phyloP scores from a whole-genome alignment of 1,140 invertebrate species.

The Phymastichus coffea region DNA sequence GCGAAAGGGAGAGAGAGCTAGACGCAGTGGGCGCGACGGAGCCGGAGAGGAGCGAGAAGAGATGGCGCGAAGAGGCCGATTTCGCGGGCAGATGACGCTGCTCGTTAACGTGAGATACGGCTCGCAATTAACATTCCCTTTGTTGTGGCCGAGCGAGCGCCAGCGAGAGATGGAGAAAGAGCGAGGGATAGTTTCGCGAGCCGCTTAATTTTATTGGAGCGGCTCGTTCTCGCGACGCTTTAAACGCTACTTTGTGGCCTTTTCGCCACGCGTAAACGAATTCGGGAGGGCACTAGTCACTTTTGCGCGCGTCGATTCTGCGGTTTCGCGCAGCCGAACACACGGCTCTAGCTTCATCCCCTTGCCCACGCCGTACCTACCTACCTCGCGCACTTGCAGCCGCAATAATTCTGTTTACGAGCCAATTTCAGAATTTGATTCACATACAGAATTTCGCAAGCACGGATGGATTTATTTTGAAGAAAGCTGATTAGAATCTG shows the following conservation, averaged over 20 bases:
- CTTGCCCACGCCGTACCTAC: no score
- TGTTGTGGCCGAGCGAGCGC: slow-evolving; percentile 18
- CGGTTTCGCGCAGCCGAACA: neutral
- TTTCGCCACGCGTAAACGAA: slow-evolving; percentile 13
- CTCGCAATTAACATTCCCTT: slow-evolving; percentile 26
- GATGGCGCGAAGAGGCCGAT: slow-evolving; percentile 13
- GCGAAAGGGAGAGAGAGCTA: no score
- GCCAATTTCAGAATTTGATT: neutral
- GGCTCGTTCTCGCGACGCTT: slow-evolving; percentile 14
- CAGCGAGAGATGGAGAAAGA: no score
- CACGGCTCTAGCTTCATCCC: neutral
- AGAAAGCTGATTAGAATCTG: no score
- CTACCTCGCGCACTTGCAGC: neutral
- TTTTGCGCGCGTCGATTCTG: no score
- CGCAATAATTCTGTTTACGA: neutral
- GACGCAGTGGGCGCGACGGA: no score
- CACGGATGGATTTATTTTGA: no score
- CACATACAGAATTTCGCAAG: no score
- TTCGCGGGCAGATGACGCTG: slow-evolving; percentile 23
- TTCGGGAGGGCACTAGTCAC: slow-evolving; percentile 9
- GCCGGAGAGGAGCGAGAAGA: no score
- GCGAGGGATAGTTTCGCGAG: no score
- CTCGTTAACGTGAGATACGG: slow-evolving; percentile 28
- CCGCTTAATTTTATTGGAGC: slow-evolving; percentile 24
- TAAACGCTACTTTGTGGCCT: slow-evolving; percentile 9